These are phyloP conservation scores for Cydia strobilella DNA, from an alignment of 1,140 invertebrate species.

Conservation along the genomic window DNA sequence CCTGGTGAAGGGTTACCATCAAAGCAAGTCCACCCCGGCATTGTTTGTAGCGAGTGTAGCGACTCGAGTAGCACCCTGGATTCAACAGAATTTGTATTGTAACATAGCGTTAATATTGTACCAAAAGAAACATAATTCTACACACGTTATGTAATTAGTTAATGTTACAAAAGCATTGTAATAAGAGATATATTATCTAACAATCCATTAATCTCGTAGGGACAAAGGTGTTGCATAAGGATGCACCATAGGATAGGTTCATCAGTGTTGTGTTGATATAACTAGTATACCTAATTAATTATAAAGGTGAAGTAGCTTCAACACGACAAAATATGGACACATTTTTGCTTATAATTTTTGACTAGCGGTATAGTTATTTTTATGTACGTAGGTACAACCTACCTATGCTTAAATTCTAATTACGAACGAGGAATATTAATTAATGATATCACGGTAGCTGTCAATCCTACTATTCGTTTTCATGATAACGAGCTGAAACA, in stretches of 20 bases:
- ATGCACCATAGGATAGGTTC: constrained; percentile 65
- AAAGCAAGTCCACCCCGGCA: background rate
- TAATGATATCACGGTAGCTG: no score
- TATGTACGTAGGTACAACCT: no score
- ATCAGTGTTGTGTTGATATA: constrained; percentile 51
- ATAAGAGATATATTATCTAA: constrained; percentile 51
- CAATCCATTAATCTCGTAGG: constrained; percentile 59
- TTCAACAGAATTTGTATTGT: constrained; percentile 32
- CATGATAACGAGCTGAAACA: no score
- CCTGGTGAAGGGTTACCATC: background rate
- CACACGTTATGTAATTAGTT: constrained; percentile 44
- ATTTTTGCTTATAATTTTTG: background rate
- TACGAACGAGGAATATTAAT: no score
- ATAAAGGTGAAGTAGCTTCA: constrained; percentile 37
- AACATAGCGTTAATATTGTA: constrained; percentile 42
- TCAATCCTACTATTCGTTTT: no score
- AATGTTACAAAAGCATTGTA: constrained; percentile 52
- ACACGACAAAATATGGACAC: constrained; percentile 1
- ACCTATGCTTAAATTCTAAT: no score
- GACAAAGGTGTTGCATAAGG: no score
- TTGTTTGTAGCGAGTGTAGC: background rate
- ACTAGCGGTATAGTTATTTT: no score
- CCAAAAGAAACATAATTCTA: constrained; percentile 47
- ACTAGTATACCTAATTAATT: constrained; percentile 39
- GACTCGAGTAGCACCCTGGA: constrained; percentile 47